A percentile compares a stretch with the other conserved stretches of the same genome.
phyloP scores from a whole-genome alignment of 2,888 invertebrate species.

The Drosophila pegasa region DNA sequence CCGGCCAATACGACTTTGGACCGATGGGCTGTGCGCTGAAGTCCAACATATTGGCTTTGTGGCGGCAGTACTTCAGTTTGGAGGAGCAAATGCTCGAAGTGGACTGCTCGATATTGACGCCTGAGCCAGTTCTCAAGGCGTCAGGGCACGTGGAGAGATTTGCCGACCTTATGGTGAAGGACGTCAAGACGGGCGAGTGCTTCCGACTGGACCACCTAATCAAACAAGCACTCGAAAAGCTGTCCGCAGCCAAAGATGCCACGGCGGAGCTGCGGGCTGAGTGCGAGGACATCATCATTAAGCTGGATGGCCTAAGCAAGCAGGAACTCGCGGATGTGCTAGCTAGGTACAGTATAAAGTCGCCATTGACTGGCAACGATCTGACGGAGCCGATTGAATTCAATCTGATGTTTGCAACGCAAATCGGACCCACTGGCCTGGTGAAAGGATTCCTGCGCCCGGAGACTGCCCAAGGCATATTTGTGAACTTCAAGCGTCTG shows the following conservation, averaged over 20 bases:
- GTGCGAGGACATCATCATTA: conserved; percentile 83
- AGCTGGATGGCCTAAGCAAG: conserved; percentile 95
- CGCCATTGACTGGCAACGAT: conserved; percentile 97
- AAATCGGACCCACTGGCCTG: conserved; percentile 98
- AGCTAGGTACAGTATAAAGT: conserved; percentile 95
- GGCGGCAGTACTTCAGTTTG: conserved; percentile 98
- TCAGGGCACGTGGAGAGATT: conserved; percentile 99
- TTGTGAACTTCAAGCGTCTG: conserved; percentile 99
- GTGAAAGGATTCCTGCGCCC: conserved; percentile 97
- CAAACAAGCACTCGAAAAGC: conserved; percentile 96
- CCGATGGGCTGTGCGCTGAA: conserved; percentile 99
- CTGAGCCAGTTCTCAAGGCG: conserved; percentile 98
- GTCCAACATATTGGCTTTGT: conserved; percentile 95
- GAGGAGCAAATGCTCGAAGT: conserved; percentile 99
- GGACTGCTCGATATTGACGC: conserved; percentile 98
- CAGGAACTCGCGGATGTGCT: conserved; percentile 95
- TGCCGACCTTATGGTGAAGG: conserved; percentile 99
- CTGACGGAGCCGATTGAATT: conserved; percentile 98
- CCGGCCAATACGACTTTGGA: conserved; percentile 98
- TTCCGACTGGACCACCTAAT: conserved; percentile 99
- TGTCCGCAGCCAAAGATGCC: conserved; percentile 93
- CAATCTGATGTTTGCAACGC: conserved; percentile 99
- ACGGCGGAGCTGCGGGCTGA: conserved; percentile 86
- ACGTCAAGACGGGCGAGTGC: conserved; percentile 97
- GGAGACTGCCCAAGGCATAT: conserved; percentile 99